Conservation (phyloP, 1,140 invertebrate species). For the Pentalonia nigronervosa region DNA sequence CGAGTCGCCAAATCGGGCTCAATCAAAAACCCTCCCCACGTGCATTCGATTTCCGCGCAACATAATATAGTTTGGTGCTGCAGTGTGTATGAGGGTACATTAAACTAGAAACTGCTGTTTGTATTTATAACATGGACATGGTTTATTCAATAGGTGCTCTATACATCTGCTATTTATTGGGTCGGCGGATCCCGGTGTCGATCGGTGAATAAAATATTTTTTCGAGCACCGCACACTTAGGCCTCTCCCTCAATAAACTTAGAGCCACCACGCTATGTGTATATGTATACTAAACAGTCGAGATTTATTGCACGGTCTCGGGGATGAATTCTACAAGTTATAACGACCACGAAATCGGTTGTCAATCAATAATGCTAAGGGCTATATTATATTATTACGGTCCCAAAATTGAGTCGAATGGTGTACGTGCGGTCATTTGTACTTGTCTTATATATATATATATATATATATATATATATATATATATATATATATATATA, state of each 20-base stretch:
- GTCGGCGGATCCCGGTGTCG: not conserved
- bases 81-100: not conserved
- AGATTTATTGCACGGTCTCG: not conserved
- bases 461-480: not conserved
- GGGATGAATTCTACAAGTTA: not conserved
- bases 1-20: too few species aligned
- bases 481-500: not conserved
- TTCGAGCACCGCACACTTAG: not conserved
- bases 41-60: not conserved
- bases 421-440: not conserved
- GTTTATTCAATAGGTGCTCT: not conserved
- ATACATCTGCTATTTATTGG: not conserved
- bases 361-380: not conserved
- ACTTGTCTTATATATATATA: not conserved
- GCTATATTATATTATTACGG: not conserved
- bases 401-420: conserved; percentile 3
- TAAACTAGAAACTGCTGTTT: not conserved
- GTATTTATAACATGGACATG: not conserved
- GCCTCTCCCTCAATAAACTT: not conserved
- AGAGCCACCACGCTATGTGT: not conserved
- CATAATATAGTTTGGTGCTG: not conserved
- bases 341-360: not conserved
- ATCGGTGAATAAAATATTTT: conserved; percentile 2
- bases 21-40: too few species aligned
- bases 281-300: not conserved